Evolutionary conservation across 2,113 vertebrate genomes (phyloP), one percentile per base, ranked within the genome.

Genomic region (Carassius carassius): DNA sequence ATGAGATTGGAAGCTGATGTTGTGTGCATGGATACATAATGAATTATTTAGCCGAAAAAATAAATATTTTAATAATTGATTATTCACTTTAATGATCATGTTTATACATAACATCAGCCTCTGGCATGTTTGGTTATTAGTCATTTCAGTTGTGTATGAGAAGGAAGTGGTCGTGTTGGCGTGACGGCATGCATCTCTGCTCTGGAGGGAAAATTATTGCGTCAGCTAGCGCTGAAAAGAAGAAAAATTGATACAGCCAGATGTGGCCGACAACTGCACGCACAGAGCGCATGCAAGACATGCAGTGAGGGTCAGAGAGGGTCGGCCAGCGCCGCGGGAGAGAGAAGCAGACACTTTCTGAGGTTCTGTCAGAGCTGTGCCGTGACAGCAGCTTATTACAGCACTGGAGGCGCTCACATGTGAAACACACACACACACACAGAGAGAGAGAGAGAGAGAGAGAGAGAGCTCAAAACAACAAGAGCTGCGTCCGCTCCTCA

Each of bases 161-260:
- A 73, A 47, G 60, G 19, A 37, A 51, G 82, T n/a, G 0, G 21
- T 41, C 29, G 23, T 56, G 91, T 88, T 94, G 92, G 90, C 89
- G 89, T 93, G 93, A 95, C 87, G 86, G 88, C 88, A 88, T 91
- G 92, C 88, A 93, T 92, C 92, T 94, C 90, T 90, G 88, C 86
- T 85, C 86, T 85, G 89, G 87, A 90, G 86, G 83, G 90, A 91
- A 94, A 94, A 89, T 87, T 75, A 84, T 93, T 94, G 85, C 90
- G 87, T 85, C 90, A 92, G 91, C 85, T 94, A 92, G 91, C 89
- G 91, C 86, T 90, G 91, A 92, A 92, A 94, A 86, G 86, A 90
- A 90, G 90, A 90, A 91, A 91, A 90, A 90, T 54, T 74, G 83
- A 94, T 90, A 86, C 87, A 92, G 90, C 89, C 91, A 94, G 87